phyloP scores from a whole-genome alignment of 2,797 vertebrate species.

The Perodicticus potto region DNA sequence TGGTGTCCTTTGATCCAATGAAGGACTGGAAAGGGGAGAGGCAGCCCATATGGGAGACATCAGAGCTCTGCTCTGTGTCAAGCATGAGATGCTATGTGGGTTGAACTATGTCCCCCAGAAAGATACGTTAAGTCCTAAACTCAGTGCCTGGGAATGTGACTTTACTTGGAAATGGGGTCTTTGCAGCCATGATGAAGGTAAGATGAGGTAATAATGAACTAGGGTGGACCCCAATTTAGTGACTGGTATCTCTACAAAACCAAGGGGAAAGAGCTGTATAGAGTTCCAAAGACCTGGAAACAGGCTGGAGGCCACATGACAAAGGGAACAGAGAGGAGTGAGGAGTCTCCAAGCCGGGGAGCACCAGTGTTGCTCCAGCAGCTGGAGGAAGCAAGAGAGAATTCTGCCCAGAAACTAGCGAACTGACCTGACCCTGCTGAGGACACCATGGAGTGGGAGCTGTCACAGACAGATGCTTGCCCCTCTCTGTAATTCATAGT shows the following conservation, averaged over 20 bases:
- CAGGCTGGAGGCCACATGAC: not conserved
- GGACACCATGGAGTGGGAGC: not conserved
- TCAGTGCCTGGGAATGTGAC: rapidly evolving
- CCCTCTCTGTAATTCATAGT: too few relatives aligned
- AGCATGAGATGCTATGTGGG: not conserved
- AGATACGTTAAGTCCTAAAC: not conserved
- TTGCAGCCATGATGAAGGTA: not conserved
- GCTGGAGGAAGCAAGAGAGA: too few relatives aligned
- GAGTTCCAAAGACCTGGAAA: too few relatives aligned
- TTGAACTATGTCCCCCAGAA: not conserved
- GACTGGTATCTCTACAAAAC: not conserved
- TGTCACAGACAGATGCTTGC: not conserved
- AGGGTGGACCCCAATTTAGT: not conserved
- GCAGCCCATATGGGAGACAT: not conserved
- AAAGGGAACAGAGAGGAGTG: not conserved
- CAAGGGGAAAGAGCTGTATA: not conserved
- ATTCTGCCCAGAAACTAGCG: not conserved
- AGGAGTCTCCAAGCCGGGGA: not conserved
- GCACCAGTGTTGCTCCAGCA: not conserved
- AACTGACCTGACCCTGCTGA: not conserved
- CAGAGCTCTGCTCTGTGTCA: not conserved
- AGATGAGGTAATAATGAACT: not conserved
- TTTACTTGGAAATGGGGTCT: not conserved
- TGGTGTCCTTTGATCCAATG: too few relatives aligned
- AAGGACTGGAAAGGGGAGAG: not conserved